Evolutionary conservation across 2,113 vertebrate species (phyloP).

Genomic region (Tetrao urogallus): DNA sequence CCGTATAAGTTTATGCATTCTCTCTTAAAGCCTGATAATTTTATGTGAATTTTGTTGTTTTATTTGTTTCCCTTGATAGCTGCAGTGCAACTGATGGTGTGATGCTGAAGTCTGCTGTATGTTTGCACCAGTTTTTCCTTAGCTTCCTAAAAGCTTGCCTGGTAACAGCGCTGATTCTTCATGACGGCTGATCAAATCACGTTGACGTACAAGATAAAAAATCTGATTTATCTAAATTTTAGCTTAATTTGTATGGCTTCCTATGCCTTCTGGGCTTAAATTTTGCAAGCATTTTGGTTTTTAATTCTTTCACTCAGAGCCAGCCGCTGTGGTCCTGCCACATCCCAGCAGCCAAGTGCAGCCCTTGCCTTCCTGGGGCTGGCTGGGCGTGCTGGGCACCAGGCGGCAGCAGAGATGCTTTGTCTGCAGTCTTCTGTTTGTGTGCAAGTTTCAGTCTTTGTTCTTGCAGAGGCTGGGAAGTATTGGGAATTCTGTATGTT

Average conservation of each 20-base stretch:
- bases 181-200: fast-evolving
- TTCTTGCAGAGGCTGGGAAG: background rate
- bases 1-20: background rate
- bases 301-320: fast-evolving
- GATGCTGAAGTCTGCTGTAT: fast-evolving
- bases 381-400: background rate
- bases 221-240: background rate
- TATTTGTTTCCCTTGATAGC: background rate
- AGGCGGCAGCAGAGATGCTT: slow-evolving; percentile 32
- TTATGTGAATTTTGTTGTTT: fast-evolving
- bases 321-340: fast-evolving
- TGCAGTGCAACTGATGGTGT: background rate
- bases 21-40: background rate
- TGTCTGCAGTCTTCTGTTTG: background rate
- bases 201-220: background rate
- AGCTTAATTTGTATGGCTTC: background rate
- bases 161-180: background rate
- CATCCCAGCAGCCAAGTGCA: background rate
- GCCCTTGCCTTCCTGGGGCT: background rate
- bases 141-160: background rate
- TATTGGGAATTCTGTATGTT: fast-evolving
- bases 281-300: fast-evolving
- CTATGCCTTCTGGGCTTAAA: background rate
- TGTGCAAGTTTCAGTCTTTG: background rate
- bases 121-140: fast-evolving